Base-by-base conservation (phyloP, 2,797 vertebrate species). In the Hozukius guyotensis region DNA sequence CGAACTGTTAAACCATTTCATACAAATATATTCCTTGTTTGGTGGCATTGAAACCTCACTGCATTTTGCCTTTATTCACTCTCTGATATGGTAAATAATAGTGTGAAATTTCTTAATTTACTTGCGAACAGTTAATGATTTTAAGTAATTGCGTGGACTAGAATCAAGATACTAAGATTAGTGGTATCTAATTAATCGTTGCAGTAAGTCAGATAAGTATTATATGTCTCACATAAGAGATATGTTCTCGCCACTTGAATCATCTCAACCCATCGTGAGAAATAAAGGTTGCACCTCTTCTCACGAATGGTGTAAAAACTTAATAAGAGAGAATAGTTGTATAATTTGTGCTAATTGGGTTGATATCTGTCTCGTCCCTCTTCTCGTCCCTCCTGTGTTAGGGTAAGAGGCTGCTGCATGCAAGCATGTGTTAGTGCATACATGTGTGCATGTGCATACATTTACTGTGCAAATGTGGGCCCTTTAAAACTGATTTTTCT, bases 401-500 rank as follows among this genome's bases (percentile, higher is more conserved):
- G 38, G 8, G 6, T 36, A 8, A 53, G 4, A 56, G 24, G n/a
- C 55, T 75, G 34, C 42, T 52, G n/a, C 20, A 11, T 71, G 29
- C 7, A 36, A 52, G 55, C 8, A 29, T 52, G 25, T 27, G 8
- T 70, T 24, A 62, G 18, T 24, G 49, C 13, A 18, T 49, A 8
- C 9, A 63, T 31, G 31, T 74, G 63, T 78, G 31, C 18, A 56
- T 31, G 42, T 63, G 29, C 57, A 24, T 38, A 38, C 20, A 53
- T 42, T 56, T 4, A 34, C 3, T 66, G 76, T 83, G 31, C 22
- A 56, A 55, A 42, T 24, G 29, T 63, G 7, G 49, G 36, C 12
- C 29, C 73, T 70, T 63, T 16, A 71, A 72, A 65, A 34, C 11
- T 2, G 36, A 32, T 63, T 63, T 34, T 60, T 71, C 98, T 98